phyloP scores from a whole-genome alignment of 2,888 invertebrate genomes.

The Drosophila merina region DNA sequence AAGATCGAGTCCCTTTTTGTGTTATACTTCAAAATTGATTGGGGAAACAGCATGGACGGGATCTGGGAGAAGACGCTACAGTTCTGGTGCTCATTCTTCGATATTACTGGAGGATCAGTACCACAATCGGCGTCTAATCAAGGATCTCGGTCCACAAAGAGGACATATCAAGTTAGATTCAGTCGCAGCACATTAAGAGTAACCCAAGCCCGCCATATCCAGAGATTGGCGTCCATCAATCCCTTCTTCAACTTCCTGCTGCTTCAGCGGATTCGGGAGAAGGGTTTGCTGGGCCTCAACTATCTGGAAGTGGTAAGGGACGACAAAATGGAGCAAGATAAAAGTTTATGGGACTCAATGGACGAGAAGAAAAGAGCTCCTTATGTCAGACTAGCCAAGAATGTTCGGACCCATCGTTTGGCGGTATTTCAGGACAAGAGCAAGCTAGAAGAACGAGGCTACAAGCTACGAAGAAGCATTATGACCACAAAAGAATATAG shows the following conservation, averaged over 20 bases:
- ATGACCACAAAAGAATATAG: neutral
- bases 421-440: neutral
- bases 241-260: conserved; percentile 20
- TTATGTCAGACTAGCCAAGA: conserved; percentile 9
- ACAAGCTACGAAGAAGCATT: conserved; percentile 3
- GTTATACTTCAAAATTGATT: conserved; percentile 16
- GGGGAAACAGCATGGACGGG: conserved; percentile 3
- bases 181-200: conserved; percentile 1
- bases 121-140: neutral
- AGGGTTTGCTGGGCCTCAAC: conserved; percentile 5
- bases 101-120: neutral
- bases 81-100: conserved; percentile 10
- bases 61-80: conserved; percentile 8
- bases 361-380: conserved; percentile 4
- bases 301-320: conserved; percentile 8
- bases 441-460: conserved; percentile 5
- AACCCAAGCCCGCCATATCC: neutral
- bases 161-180: conserved; percentile 1
- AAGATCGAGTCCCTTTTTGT: neutral
- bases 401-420: neutral
- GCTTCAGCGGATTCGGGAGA: neutral
- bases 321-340: neutral
- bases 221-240: conserved; percentile 6
- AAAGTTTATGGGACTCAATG: conserved; percentile 4
- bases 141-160: neutral